phyloP scores from a whole-genome alignment of 2,113 vertebrate genomes.

The Coreoperca whiteheadi region DNA sequence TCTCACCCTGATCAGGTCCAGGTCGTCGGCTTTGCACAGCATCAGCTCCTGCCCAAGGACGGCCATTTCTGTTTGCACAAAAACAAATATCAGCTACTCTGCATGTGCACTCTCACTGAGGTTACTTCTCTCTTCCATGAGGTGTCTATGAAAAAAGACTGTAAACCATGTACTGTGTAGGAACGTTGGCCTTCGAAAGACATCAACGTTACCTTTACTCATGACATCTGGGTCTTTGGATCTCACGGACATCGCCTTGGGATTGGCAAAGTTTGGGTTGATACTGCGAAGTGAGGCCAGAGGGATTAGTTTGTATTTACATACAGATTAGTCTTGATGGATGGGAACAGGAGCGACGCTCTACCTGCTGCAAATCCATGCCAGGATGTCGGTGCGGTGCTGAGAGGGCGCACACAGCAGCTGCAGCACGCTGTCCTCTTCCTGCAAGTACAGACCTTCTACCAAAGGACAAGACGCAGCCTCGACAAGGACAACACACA shows the following conservation, averaged over 20 bases:
- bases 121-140: neutral
- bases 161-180: neutral
- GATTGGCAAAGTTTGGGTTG: conserved; percentile 68
- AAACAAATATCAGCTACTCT: neutral
- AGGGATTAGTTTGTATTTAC: neutral
- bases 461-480: conserved; percentile 85
- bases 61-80: conserved; percentile 82
- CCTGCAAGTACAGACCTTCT: conserved; percentile 84
- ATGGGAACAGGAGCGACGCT: neutral
- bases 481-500: conserved; percentile 62
- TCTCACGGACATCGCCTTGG: conserved; percentile 63
- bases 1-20: conserved; percentile 87
- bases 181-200: too few relatives aligned
- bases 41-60: conserved; percentile 86
- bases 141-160: neutral
- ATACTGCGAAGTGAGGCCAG: conserved; percentile 60
- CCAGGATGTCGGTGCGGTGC: conserved; percentile 87
- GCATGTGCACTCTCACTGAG: too few relatives aligned
- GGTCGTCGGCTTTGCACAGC: conserved; percentile 83
- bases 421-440: conserved; percentile 83
- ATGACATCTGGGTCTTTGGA: conserved; percentile 72
- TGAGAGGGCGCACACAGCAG: conserved; percentile 87
- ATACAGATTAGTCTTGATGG: too few relatives aligned
- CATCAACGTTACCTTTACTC: conserved; percentile 78
- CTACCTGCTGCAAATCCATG: conserved; percentile 88